phyloP scores from a whole-genome alignment of 2,113 vertebrate genomes.

The Sceloporus tristichus region DNA sequence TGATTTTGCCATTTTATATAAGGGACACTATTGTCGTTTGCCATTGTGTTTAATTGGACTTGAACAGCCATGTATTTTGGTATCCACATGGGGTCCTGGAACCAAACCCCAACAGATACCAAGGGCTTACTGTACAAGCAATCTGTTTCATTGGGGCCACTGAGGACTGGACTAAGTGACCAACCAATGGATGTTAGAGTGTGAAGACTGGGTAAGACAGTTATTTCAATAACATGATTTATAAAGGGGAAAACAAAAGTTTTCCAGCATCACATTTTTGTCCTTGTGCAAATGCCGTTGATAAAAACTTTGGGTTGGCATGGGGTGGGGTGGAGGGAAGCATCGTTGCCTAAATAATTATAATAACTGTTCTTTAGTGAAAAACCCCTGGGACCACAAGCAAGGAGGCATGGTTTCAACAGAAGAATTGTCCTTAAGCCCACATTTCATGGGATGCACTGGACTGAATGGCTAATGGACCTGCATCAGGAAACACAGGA shows the following conservation, averaged over 20 bases:
- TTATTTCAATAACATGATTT: too few relatives aligned
- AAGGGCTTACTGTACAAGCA: fast-evolving
- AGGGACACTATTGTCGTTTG: too few relatives aligned
- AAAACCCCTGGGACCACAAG: not conserved
- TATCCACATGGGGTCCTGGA: too few relatives aligned
- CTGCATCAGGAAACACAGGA: not conserved
- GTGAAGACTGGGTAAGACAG: too few relatives aligned
- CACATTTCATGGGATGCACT: not conserved
- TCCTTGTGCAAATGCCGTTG: too few relatives aligned
- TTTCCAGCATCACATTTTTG: not conserved
- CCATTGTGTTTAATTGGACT: too few relatives aligned
- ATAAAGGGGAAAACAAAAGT: not conserved
- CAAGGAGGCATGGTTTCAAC: not conserved
- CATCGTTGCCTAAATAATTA: not conserved
- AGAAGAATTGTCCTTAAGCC: not conserved
- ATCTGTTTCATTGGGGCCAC: too few relatives aligned
- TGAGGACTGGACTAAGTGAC: not conserved
- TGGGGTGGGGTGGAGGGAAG: not conserved
- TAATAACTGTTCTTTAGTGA: not conserved
- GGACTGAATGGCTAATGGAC: not conserved
- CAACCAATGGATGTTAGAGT: too few relatives aligned
- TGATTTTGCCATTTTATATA: too few relatives aligned
- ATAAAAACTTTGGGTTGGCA: too few relatives aligned
- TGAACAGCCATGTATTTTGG: too few relatives aligned
- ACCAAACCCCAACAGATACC: too few relatives aligned